Evolutionary conservation across 2,797 vertebrate species (phyloP).

Genomic region (Scleropages formosus): DNA sequence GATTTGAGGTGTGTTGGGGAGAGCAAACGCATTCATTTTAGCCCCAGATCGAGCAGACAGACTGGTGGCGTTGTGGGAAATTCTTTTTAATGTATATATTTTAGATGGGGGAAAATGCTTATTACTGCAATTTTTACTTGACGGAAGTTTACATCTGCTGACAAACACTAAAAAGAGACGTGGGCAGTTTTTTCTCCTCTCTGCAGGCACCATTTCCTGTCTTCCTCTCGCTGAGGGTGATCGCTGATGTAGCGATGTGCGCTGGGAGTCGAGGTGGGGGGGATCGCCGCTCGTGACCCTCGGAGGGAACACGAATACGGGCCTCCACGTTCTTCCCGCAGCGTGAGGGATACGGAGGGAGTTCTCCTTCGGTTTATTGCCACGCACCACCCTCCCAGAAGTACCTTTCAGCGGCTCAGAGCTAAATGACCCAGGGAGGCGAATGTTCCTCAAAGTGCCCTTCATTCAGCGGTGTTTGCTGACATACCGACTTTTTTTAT

Average conservation of each 20-base stretch:
- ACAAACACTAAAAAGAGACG: conserved; percentile 25
- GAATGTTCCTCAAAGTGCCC: neutral
- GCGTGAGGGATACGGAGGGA: no score
- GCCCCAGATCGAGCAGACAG: neutral
- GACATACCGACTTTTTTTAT: neutral
- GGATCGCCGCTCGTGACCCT: neutral
- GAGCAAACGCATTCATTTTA: neutral
- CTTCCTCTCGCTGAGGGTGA: neutral
- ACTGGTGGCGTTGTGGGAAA: neutral
- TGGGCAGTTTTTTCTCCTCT: neutral
- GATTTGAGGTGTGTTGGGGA: neutral
- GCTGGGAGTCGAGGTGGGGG: no score
- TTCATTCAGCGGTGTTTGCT: neutral
- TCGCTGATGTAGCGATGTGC: no score
- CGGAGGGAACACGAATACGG: neutral
- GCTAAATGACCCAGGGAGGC: no score
- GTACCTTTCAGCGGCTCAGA: no score
- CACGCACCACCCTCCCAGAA: neutral
- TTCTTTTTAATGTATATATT: conserved; percentile 25
- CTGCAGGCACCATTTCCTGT: neutral
- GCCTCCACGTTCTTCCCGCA: no score
- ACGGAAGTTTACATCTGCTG: conserved; percentile 32
- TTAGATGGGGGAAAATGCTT: conserved; percentile 21
- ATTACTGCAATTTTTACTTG: conserved; percentile 33
- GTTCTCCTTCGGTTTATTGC: neutral